Conservation (phyloP, 2,797 vertebrate genomes). For the Hylomyscus alleni region DNA sequence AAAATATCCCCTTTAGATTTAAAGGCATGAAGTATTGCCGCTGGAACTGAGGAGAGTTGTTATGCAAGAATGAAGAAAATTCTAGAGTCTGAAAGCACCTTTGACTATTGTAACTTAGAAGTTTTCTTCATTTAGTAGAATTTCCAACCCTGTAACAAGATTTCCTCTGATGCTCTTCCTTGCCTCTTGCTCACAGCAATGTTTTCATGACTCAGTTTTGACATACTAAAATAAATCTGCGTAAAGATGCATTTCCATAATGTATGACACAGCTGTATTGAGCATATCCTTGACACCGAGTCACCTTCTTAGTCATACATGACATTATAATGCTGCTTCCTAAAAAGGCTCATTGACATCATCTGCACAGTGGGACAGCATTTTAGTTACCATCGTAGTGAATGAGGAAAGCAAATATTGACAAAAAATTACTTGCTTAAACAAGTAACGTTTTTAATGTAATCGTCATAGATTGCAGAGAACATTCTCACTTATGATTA, state of each 20-base stretch:
- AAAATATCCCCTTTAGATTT: neutral
- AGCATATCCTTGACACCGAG: constrained; percentile 70
- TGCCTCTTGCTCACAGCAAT: constrained; percentile 56
- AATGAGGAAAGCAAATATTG: constrained; percentile 49
- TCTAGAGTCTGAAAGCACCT: constrained; percentile 30
- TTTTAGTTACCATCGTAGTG: constrained; percentile 61
- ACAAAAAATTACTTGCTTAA: constrained; percentile 63
- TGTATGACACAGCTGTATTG: constrained; percentile 52
- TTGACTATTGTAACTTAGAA: constrained; percentile 34
- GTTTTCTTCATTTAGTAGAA: constrained; percentile 68
- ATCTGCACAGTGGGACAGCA: constrained; percentile 55
- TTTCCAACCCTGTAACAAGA: constrained; percentile 67
- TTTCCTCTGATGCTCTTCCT: constrained; percentile 31
- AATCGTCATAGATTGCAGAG: constrained; percentile 57
- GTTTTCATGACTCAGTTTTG: constrained; percentile 62
- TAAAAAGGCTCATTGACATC: constrained; percentile 69
- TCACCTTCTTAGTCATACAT: constrained; percentile 69
- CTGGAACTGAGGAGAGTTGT: neutral
- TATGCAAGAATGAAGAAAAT: neutral
- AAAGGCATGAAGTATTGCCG: neutral
- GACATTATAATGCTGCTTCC: constrained; percentile 74
- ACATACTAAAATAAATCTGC: constrained; percentile 56
- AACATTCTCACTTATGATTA: constrained; percentile 52
- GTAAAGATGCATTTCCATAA: constrained; percentile 73
- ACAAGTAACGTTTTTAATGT: neutral